Conservation (phyloP, 2,888 invertebrate species). For the Melieria omissa region DNA sequence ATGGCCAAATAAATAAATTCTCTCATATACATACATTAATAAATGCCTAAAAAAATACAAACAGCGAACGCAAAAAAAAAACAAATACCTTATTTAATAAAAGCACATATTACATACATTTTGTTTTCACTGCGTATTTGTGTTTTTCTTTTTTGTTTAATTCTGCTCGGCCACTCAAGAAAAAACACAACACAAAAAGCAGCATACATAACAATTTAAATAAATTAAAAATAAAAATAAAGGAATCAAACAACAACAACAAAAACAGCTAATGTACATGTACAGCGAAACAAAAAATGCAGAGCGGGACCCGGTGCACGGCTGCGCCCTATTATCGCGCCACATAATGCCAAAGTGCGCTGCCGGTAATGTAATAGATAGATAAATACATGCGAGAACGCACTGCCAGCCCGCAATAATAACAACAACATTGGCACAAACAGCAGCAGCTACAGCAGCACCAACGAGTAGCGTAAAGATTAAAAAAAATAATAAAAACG, state of each 20-base stretch:
- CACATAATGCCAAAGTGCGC: conserved; percentile 36
- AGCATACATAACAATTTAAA: conserved; percentile 22
- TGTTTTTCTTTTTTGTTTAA: conserved; percentile 5
- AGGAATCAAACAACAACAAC: conserved; percentile 1
- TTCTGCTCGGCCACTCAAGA: background rate
- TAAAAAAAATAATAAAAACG: conserved; percentile 13
- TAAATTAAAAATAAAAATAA: conserved; percentile 14
- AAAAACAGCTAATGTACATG: background rate
- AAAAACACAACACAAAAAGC: conserved; percentile 5
- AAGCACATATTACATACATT: conserved; percentile 33
- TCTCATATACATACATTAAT: conserved; percentile 1
- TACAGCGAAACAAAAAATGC: too few relatives aligned
- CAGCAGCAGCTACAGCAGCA: conserved; percentile 35
- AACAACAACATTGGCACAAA: conserved; percentile 22
- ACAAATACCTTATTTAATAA: conserved; percentile 27
- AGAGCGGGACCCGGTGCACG: too few relatives aligned
- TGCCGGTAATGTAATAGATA: conserved; percentile 43
- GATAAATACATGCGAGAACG: conserved; percentile 46
- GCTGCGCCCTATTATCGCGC: too few relatives aligned
- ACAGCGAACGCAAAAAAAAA: conserved; percentile 11
- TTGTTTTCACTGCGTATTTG: conserved; percentile 22
- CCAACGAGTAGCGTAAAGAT: conserved; percentile 6
- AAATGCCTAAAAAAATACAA: conserved; percentile 6
- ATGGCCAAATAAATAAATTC: conserved; percentile 20
- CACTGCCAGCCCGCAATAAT: conserved; percentile 36